Evolutionary conservation across 2,888 invertebrate genomes (phyloP).

Genomic region (Gibbula magus): DNA sequence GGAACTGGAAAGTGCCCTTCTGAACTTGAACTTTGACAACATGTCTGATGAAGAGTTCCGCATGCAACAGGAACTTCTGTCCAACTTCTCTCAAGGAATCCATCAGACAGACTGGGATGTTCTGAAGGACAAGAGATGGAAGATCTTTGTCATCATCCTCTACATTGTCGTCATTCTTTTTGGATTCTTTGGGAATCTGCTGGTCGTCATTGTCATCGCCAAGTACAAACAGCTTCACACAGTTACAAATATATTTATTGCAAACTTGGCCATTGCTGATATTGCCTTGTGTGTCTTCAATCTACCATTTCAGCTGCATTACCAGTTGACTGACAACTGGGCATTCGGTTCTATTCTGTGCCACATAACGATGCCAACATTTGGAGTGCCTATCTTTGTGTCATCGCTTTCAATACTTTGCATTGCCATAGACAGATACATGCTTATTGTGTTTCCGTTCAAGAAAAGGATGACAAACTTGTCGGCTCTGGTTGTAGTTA

Average conservation of each 20-base stretch:
- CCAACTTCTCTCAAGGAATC: constrained; percentile 53
- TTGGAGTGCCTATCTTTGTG: constrained; percentile 72
- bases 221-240: constrained; percentile 65
- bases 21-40: constrained; percentile 52
- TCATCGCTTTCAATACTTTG: constrained; percentile 71
- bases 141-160: constrained; percentile 64
- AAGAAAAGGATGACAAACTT: constrained; percentile 59
- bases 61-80: constrained; percentile 46
- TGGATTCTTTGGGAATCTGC: constrained; percentile 69
- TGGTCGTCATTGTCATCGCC: constrained; percentile 66
- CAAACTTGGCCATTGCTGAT: constrained; percentile 70
- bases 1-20: constrained; percentile 7
- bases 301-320: constrained; percentile 72
- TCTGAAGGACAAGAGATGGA: constrained; percentile 61
- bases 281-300: constrained; percentile 71
- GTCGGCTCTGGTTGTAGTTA: constrained; percentile 59
- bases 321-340: constrained; percentile 72
- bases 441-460: constrained; percentile 72
- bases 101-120: constrained; percentile 62
- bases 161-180: constrained; percentile 68
- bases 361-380: constrained; percentile 69
- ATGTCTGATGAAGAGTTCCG: constrained; percentile 79
- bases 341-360: constrained; percentile 70
- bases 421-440: constrained; percentile 72
- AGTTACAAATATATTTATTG: constrained; percentile 72